These are phyloP conservation scores for Hypercompe scribonia DNA, from an alignment of 2,888 invertebrate genomes.

Conservation along the genomic window DNA sequence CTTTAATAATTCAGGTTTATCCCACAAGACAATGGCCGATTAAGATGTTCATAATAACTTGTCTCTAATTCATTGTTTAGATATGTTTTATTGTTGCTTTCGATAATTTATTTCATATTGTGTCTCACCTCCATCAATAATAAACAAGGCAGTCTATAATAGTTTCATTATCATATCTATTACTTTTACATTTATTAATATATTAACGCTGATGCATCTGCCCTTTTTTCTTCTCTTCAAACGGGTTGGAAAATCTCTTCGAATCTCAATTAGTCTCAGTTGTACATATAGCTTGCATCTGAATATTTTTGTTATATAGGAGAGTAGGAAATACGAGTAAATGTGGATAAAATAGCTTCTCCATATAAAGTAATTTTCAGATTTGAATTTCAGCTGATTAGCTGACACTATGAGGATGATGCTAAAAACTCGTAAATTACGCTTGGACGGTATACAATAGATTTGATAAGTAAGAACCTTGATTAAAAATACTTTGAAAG, in stretches of 20 bases:
- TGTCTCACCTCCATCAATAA: conserved; percentile 23
- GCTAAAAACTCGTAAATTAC: no score
- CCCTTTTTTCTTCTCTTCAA: no score
- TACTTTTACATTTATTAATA: conserved; percentile 3
- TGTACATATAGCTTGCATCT: neutral
- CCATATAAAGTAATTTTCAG: no score
- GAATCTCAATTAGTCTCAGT: neutral
- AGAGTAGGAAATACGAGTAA: no score
- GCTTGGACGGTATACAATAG: no score
- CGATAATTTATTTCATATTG: conserved; percentile 33
- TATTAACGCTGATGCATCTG: neutral
- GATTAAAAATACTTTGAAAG: no score
- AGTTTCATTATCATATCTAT: neutral
- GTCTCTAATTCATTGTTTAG: conserved; percentile 36
- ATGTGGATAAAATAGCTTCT: no score
- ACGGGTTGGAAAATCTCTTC: neutral
- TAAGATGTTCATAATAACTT: conserved; percentile 31
- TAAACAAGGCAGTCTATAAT: conserved; percentile 10
- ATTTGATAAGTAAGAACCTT: no score
- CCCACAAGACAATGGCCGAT: conserved; percentile 52
- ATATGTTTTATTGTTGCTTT: conserved; percentile 20
- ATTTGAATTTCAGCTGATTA: no score
- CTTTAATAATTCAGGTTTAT: conserved; percentile 38
- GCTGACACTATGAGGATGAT: no score
- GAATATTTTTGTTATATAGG: no score